Conservation (phyloP, 2,888 invertebrate genomes). For the Melangyna quadrimaculata region DNA sequence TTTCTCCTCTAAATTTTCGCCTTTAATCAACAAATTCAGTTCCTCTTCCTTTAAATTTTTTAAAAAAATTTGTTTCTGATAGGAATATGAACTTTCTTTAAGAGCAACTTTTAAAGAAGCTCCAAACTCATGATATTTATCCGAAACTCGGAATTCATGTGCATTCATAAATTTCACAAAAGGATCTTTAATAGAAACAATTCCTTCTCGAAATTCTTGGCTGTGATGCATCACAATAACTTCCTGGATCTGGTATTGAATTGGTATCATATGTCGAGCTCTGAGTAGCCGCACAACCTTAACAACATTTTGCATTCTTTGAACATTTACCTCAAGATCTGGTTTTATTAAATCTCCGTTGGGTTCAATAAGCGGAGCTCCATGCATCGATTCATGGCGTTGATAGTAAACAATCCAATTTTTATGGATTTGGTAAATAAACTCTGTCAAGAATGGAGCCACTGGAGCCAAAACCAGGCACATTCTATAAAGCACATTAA, state of each 20-base stretch:
- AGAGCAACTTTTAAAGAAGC: not conserved
- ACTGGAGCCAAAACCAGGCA: conserved; percentile 93
- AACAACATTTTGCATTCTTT: conserved; percentile 94
- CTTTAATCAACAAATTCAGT: conserved; percentile 87
- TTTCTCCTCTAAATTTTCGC: conserved; percentile 87
- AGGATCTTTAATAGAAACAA: conserved; percentile 88
- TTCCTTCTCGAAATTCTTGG: conserved; percentile 86
- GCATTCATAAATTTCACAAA: conserved; percentile 83
- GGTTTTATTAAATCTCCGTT: conserved; percentile 86
- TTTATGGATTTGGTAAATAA: conserved; percentile 87
- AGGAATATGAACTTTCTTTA: not conserved
- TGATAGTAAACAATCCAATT: conserved; percentile 76
- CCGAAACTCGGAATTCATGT: not conserved
- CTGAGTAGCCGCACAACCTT: conserved; percentile 93
- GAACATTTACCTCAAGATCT: conserved; percentile 91
- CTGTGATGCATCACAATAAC: conserved; percentile 94
- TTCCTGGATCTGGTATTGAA: conserved; percentile 96
- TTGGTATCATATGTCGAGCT: conserved; percentile 93
- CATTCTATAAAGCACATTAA: conserved; percentile 74
- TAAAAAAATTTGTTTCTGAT: conserved; percentile 79
- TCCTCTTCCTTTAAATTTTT: conserved; percentile 88
- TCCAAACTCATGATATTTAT: conserved; percentile 8
- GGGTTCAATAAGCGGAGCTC: conserved; percentile 88
- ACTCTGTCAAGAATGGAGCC: conserved; percentile 95
- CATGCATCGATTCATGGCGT: conserved; percentile 90